Base-by-base conservation (phyloP, 2,888 invertebrate genomes). In the Sclerodermus sp. region DNA sequence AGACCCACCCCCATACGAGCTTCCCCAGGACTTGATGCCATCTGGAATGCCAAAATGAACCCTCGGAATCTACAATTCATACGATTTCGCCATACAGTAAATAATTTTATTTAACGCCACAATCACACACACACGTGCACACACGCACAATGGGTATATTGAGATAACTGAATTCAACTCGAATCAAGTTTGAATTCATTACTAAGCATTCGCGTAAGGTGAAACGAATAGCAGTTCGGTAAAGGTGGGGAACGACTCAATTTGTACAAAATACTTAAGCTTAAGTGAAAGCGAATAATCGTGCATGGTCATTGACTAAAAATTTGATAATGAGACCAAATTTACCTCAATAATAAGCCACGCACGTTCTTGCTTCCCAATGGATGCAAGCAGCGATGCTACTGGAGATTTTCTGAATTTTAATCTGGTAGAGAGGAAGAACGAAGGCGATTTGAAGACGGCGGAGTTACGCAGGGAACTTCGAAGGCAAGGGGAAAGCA, bases 351-450 rank as follows among this genome's bases (percentile, higher is more conserved):
- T 50, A 53, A 53, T 49, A 42, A 30, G 37, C 50, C 50, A 15
- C 31, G 32, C 23, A 30, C 30, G 30, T 31, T 30, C 43, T 42
- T 51, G 39, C 2, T 47, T 49, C 31, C 34, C 34, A 14, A 34
- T n/a, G n/a, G n/a, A n/a, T n/a, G 34, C n/a, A 14, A 34, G 4
- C n/a, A 34, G 15, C 38, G 44, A 17, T n/a, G 10, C 17, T 38
- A n/a, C 36, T 15, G 30, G 14, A 37, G 49, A 44, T 42, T 54
- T 47, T 45, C 41, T 18, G 38, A 49, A 57, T 61, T 57, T 57
- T 52, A 51, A 57, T 56, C 51, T 15, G 34, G 12, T 12, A 14
- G 30, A 32, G 38, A 30, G 12, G 42, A 44, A 14, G 15, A 14
- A 38, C 34, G 42, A 23, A 40, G 32, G 31, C n/a, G 12, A 40